A percentile compares a stretch with the other conserved stretches of the same genome.
phyloP scores from a whole-genome alignment of 2,888 invertebrate species.

The Epinotia nisella region DNA sequence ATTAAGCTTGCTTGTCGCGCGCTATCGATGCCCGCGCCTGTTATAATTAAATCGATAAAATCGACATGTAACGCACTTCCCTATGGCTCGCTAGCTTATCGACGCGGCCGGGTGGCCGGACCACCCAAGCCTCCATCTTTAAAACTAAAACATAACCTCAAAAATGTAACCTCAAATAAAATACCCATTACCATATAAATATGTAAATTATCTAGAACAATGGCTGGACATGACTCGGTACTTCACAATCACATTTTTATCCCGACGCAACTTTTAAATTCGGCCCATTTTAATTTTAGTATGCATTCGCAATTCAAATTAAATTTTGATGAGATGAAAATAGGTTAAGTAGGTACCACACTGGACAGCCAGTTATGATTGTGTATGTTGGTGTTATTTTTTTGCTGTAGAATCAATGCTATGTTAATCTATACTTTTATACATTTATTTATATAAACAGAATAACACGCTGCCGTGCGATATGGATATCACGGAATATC shows the following conservation, averaged over 20 bases:
- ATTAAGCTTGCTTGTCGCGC: conserved; percentile 43
- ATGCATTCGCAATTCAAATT: conserved; percentile 29
- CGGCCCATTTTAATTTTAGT: conserved; percentile 14
- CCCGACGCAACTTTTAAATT: conserved; percentile 23
- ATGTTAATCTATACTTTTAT: neutral
- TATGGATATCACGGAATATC: conserved; percentile 2
- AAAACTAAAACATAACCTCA: conserved; percentile 39
- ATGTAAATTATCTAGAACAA: conserved; percentile 60
- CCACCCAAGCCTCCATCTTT: conserved; percentile 65
- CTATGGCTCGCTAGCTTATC: conserved; percentile 65
- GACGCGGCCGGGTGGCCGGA: conserved; percentile 65
- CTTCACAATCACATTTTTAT: conserved; percentile 27
- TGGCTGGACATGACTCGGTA: conserved; percentile 49
- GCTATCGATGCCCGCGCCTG: conserved; percentile 51
- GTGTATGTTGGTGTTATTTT: conserved; percentile 11
- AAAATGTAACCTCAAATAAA: conserved; percentile 63
- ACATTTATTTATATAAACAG: conserved; percentile 14
- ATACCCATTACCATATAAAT: conserved; percentile 62
- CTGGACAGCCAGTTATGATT: neutral
- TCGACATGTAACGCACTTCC: conserved; percentile 68
- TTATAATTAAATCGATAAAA: conserved; percentile 75
- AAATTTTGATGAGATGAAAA: conserved; percentile 27
- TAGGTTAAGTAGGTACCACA: conserved; percentile 10
- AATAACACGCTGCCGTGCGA: neutral
- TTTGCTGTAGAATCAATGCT: neutral